Evolutionary conservation across 2,113 vertebrate species (phyloP).

Genomic region (Naja naja): DNA sequence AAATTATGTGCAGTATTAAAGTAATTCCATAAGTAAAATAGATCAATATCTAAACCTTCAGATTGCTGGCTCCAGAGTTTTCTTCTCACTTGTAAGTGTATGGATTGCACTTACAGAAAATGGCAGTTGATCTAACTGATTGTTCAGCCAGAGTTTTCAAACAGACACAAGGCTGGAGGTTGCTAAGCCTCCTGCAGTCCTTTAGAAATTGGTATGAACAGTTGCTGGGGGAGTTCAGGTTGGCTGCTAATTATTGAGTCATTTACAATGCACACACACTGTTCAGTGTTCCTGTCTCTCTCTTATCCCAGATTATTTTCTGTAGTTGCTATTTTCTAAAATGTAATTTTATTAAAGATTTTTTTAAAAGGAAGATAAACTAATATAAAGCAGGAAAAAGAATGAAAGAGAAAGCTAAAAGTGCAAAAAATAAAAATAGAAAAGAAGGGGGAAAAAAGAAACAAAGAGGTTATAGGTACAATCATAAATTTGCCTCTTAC

Average conservation of each 20-base stretch:
- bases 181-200: background rate
- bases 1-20: conserved; percentile 18
- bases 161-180: background rate
- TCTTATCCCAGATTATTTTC: background rate
- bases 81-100: background rate
- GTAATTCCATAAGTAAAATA: conserved; percentile 12
- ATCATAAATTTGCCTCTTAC: background rate
- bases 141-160: background rate
- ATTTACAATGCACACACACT: background rate
- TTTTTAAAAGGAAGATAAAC: background rate
- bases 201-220: conserved; percentile 4
- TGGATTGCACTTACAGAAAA: conserved; percentile 1
- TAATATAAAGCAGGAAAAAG: background rate
- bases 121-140: rapidly evolving
- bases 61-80: background rate
- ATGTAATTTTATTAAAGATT: background rate
- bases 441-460: background rate
- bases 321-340: background rate
- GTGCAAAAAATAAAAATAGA: background rate
- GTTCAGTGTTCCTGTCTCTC: background rate
- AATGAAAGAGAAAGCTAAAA: background rate
- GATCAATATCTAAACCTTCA: conserved; percentile 5
- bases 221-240: conserved; percentile 13
- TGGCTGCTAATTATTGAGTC: conserved; percentile 6
- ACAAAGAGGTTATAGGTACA: background rate